These are phyloP conservation scores for Lontra canadensis DNA, from an alignment of 2,113 vertebrate species.

Conservation along the genomic window DNA sequence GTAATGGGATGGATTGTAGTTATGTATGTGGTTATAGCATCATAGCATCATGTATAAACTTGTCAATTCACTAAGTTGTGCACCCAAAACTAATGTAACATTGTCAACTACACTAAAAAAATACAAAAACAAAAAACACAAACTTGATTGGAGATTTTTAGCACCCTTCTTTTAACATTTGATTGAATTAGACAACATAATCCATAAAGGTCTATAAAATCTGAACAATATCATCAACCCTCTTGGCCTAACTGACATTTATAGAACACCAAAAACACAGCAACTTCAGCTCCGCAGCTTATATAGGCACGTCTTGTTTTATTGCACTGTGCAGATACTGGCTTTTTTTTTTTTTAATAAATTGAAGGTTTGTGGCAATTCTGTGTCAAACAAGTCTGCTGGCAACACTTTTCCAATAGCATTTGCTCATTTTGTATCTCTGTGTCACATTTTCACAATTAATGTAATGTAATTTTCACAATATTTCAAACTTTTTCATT, in stretches of 20 bases:
- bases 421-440: background rate
- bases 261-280: background rate
- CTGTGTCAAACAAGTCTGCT: background rate
- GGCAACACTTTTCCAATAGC: background rate
- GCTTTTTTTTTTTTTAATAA: background rate
- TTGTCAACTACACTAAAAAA: background rate
- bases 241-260: constrained; percentile 10
- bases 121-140: background rate
- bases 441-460: background rate
- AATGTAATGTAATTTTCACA: background rate
- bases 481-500: background rate
- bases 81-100: background rate
- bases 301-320: background rate
- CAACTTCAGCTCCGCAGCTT: background rate
- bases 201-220: constrained; percentile 32
- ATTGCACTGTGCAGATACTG: background rate
- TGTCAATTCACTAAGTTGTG: background rate
- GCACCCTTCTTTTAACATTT: background rate
- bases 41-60: background rate
- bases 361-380: background rate
- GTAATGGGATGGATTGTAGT: background rate
- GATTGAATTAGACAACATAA: background rate
- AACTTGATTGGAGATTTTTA: constrained; percentile 1
- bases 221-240: background rate
- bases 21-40: background rate